Percentiles rank a stretch among this genome's conserved stretches.
These are phyloP conservation scores for Hyles lineata DNA, from an alignment of 2,888 invertebrate genomes.

Conservation along the genomic window DNA sequence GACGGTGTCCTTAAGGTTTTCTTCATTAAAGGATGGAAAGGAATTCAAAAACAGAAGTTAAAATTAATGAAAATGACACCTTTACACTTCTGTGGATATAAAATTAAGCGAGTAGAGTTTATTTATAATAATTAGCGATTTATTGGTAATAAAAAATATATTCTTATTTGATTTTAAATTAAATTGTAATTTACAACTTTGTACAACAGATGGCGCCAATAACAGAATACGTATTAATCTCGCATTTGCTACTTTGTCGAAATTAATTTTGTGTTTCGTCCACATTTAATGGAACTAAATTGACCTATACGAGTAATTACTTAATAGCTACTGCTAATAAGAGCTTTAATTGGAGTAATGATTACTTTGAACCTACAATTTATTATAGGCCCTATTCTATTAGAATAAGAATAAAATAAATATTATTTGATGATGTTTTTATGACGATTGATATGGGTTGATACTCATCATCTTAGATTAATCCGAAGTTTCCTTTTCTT, in stretches of 20 bases:
- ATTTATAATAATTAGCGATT: no score
- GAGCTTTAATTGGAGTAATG: no score
- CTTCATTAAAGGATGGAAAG: background rate
- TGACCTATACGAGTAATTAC: no score
- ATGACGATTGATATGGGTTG: background rate
- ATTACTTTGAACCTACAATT: no score
- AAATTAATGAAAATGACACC: background rate
- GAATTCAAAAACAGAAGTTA: constrained; percentile 1
- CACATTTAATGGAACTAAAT: no score
- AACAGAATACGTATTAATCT: background rate
- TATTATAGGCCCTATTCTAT: background rate
- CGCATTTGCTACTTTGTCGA: background rate
- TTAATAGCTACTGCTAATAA: no score
- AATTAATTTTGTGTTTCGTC: background rate
- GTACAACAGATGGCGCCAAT: background rate
- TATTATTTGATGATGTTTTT: background rate
- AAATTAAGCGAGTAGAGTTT: background rate
- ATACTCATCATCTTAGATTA: constrained; percentile 27
- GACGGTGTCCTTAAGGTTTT: constrained; percentile 3
- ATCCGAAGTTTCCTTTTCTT: constrained; percentile 30
- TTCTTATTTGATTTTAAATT: background rate
- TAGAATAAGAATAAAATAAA: background rate
- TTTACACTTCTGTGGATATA: background rate
- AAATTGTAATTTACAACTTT: background rate
- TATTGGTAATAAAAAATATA: background rate